Base-by-base conservation (phyloP, 2,888 invertebrate genomes). In the Scaptodrosophila latifasciaeformis region DNA sequence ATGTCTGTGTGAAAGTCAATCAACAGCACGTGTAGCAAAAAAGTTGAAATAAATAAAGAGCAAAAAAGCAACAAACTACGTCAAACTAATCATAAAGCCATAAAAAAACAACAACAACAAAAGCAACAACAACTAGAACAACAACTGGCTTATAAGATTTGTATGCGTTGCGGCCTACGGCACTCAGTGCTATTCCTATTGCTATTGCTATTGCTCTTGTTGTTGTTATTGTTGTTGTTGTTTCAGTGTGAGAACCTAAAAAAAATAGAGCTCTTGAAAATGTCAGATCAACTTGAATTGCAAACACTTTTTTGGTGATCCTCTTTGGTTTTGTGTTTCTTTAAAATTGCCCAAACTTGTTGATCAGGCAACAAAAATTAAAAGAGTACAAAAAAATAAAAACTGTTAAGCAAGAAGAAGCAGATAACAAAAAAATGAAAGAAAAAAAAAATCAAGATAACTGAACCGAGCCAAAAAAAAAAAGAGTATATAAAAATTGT, bases 341-440 rank as follows among this genome's bases (percentile, higher is more conserved):
- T 79, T 75, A 66, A 76, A 79, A 70, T 76, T 79, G 72, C 53
- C 55, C 75, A 75, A 75, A 75, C 79, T 79, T 70, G 79, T 69
- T 67, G 71, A 34, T 15, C 34, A 34, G 34, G 34, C 34, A 6
- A 34, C 12, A 12, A 34, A 34, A 34, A 34, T n/a, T n/a, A n/a
- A n/a, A n/a, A n/a, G n/a, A n/a, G n/a, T n/a, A n/a, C n/a, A n/a
- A n/a, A n/a, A n/a, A n/a, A n/a, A n/a, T n/a, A n/a, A n/a, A n/a
- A n/a, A n/a, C n/a, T n/a, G n/a, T n/a, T n/a, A n/a, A n/a, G n/a
- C n/a, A n/a, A n/a, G n/a, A n/a, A n/a, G n/a, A n/a, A n/a, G n/a
- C n/a, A n/a, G n/a, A n/a, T n/a, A n/a, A n/a, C n/a, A n/a, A n/a
- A n/a, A n/a, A n/a, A n/a, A n/a, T n/a, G n/a, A 44, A 53, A 45